phyloP scores from a whole-genome alignment of 2,888 invertebrate species.

The Sminthurides aquaticus region DNA sequence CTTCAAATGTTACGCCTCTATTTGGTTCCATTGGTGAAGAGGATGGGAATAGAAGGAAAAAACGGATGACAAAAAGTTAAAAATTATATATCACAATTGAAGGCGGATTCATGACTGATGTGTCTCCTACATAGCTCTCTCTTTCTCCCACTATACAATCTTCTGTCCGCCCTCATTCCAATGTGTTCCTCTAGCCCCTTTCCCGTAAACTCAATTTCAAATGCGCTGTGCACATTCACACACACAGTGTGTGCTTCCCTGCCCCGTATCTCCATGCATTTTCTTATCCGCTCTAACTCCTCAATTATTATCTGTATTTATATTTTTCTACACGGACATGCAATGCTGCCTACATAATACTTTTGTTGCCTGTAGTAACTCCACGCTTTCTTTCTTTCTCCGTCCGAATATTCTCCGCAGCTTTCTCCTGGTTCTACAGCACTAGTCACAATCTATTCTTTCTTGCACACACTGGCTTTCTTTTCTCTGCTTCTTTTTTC shows the following conservation, averaged over 20 bases:
- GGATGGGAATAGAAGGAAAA: slow-evolving; percentile 40
- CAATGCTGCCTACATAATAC: no score
- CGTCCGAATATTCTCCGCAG: no score
- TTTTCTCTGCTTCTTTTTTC: not conserved
- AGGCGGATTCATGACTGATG: slow-evolving; percentile 44
- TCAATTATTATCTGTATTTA: not conserved
- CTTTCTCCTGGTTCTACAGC: no score
- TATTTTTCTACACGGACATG: no score
- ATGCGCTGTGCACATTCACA: no score
- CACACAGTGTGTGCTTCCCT: no score
- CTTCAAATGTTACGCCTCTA: slow-evolving; percentile 43
- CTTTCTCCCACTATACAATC: slow-evolving; percentile 24
- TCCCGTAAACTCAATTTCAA: no score
- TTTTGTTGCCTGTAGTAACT: not conserved
- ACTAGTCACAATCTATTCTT: no score
- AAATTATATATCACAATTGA: slow-evolving; percentile 44
- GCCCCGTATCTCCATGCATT: not conserved
- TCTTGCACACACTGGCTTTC: not conserved
- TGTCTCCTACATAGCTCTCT: slow-evolving; percentile 38
- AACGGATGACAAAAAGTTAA: slow-evolving; percentile 44
- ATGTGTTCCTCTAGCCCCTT: slow-evolving; percentile 8
- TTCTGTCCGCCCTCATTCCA: slow-evolving; percentile 16
- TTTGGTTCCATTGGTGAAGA: slow-evolving; percentile 43
- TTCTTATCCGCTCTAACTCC: not conserved
- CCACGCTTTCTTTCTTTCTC: not conserved